Percentiles rank a stretch among this genome's conserved stretches.
Conservation (phyloP, 2,888 invertebrate species). For the Calephelis perditalis region DNA sequence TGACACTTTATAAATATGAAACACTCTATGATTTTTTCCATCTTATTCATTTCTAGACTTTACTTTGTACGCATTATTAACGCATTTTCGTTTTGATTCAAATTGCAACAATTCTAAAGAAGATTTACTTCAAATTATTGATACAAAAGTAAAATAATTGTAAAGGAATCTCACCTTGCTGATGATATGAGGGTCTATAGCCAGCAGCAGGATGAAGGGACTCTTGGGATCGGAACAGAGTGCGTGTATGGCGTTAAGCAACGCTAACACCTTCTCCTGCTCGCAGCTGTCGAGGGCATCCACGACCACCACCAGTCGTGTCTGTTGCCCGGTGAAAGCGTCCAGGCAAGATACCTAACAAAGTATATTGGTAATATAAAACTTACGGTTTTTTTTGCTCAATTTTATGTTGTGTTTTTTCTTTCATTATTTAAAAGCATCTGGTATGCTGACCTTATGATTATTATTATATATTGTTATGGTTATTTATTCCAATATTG, state of each 20-base stretch:
- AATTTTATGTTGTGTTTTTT: conserved; percentile 79
- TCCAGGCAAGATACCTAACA: conserved; percentile 93
- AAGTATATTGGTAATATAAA: neutral
- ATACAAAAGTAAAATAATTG: neutral
- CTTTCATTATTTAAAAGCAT: too few species aligned
- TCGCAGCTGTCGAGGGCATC: conserved; percentile 99
- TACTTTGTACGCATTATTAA: too few species aligned
- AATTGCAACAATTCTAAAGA: too few species aligned
- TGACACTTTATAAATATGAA: too few species aligned
- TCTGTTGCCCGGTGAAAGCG: conserved; percentile 95
- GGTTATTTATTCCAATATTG: too few species aligned
- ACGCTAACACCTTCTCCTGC: conserved; percentile 94
- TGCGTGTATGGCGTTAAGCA: conserved; percentile 96
- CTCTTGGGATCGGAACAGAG: conserved; percentile 95
- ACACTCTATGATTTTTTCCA: too few species aligned
- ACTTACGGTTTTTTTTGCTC: conserved; percentile 78
- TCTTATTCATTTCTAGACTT: too few species aligned
- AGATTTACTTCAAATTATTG: neutral
- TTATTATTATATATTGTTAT: too few species aligned
- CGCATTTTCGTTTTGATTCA: too few species aligned
- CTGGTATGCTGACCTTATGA: too few species aligned
- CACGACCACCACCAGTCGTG: conserved; percentile 95
- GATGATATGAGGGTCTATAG: conserved; percentile 99
- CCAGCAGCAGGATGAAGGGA: conserved; percentile 96
- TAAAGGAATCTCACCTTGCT: conserved; percentile 83